These are phyloP conservation scores for Thysanoteuthis rhombus DNA, from an alignment of 2,888 invertebrate species.

Conservation along the genomic window DNA sequence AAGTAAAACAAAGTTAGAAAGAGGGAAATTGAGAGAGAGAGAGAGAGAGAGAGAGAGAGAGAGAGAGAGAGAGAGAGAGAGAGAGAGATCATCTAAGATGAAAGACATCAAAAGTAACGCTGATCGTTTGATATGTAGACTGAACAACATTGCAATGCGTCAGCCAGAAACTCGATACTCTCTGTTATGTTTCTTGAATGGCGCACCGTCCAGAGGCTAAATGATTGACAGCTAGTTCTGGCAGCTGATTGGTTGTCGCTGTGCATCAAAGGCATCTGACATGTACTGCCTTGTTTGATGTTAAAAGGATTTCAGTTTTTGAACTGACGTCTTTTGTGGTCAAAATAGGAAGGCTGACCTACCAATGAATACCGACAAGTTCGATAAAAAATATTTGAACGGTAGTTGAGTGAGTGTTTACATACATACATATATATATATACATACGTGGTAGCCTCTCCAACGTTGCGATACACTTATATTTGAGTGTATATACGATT, in stretches of 20 bases:
- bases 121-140: background rate
- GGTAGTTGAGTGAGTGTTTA: background rate
- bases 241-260: background rate
- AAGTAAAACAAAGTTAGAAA: background rate
- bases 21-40: background rate
- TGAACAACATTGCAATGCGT: background rate
- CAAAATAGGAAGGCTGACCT: background rate
- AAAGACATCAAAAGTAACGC: background rate
- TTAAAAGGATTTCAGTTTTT: background rate
- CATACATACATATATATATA: background rate
- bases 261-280: background rate
- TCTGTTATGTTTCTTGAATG: background rate
- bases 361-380: background rate
- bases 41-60: background rate
- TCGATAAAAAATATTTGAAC: background rate
- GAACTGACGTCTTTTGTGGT: background rate
- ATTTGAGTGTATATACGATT: background rate
- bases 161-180: background rate
- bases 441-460: background rate
- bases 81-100: background rate
- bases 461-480: too few relatives aligned
- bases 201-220: background rate
- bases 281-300: slow-evolving; percentile 12
- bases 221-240: slow-evolving; percentile 12
- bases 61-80: background rate